Evolutionary conservation across 2,113 vertebrate genomes (phyloP), one percentile per base, ranked within the genome.

Genomic region (Oreochromis spilurus): DNA sequence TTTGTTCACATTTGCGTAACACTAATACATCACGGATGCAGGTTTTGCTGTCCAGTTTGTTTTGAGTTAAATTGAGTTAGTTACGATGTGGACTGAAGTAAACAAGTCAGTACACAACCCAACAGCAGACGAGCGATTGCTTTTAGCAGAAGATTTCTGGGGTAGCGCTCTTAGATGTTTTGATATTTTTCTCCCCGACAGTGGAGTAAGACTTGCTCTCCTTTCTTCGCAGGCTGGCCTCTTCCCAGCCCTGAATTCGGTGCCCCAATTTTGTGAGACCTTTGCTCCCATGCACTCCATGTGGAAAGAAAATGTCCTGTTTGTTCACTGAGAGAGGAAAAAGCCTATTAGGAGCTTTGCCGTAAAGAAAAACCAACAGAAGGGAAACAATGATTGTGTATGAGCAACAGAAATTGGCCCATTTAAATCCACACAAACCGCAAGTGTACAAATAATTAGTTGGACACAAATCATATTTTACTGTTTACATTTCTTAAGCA

Each of bases 211-310:
- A 78, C 62, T 79, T 43, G 36, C 60, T 78, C 70, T 82, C 34
- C 65, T 79, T 72, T 81, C 31, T 78, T 75, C 58, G 24, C 53
- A 83, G 55, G 67, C 83, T 65, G 82, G 38, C 54, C 29, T 85
- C 54, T 29, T 78, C 62, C 31, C 86, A 87, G 79, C 48, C 14
- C 81, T 87, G 89, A 82, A 90, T 90, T 81, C 14, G 83, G 79
- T 94, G 94, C 67, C 92, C 95, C 72, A 90, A 83, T 94, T 94
- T 84, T 91, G 11, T 24, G 75, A 85, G 88, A 89, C 89, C 87
- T 92, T 87, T 93, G 90, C 89, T 89, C 82, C 36, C 45, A 77
- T 24, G 10, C 48, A 11, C 82, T 88, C 84, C 81, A 82, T 87
- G 80, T 89, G 81, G 82, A 90, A 83, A 88, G 48, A 86, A 92